Percentiles rank a stretch among this genome's conserved stretches.
Evolutionary conservation across 1,140 invertebrate species (phyloP).

Genomic region (Zophobas morio): DNA sequence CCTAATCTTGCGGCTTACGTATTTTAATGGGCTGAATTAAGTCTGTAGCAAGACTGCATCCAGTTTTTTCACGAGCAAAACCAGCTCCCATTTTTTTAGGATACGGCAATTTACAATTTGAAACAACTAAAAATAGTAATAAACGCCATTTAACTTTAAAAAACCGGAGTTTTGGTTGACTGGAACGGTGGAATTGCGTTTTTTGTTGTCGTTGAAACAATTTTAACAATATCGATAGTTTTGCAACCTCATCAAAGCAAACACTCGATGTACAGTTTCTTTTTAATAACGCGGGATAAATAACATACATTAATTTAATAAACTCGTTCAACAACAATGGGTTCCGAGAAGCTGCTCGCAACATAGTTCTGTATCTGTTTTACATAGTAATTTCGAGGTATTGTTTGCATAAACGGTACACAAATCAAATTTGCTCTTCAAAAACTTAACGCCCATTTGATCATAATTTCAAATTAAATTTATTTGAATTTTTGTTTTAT

Average conservation of each 20-base stretch:
- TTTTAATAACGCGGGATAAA: conserved; percentile 18
- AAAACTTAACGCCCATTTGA: neutral
- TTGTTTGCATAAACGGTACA: conserved; percentile 4
- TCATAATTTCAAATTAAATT: conserved; percentile 6
- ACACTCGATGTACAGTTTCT: conserved; percentile 10
- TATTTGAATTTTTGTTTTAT: neutral
- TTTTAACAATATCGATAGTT: conserved; percentile 27
- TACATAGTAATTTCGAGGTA: conserved; percentile 15
- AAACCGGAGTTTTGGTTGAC: conserved; percentile 46
- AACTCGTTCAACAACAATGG: conserved; percentile 36
- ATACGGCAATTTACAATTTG: conserved; percentile 49
- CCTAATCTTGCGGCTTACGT: conserved; percentile 47
- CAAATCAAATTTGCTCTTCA: neutral
- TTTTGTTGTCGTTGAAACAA: conserved; percentile 32
- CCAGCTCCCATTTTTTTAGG: conserved; percentile 43
- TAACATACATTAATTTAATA: conserved; percentile 38
- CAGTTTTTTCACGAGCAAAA: conserved; percentile 45
- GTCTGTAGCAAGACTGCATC: conserved; percentile 46
- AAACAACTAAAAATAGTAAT: conserved; percentile 45
- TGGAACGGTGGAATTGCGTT: conserved; percentile 38
- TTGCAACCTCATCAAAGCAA: conserved; percentile 28
- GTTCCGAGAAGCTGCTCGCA: conserved; percentile 6
- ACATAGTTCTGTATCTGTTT: neutral
- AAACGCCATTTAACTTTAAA: conserved; percentile 41
- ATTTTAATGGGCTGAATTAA: conserved; percentile 44